Evolutionary conservation across 2,888 invertebrate species (phyloP).

Genomic region (Bombylius major): DNA sequence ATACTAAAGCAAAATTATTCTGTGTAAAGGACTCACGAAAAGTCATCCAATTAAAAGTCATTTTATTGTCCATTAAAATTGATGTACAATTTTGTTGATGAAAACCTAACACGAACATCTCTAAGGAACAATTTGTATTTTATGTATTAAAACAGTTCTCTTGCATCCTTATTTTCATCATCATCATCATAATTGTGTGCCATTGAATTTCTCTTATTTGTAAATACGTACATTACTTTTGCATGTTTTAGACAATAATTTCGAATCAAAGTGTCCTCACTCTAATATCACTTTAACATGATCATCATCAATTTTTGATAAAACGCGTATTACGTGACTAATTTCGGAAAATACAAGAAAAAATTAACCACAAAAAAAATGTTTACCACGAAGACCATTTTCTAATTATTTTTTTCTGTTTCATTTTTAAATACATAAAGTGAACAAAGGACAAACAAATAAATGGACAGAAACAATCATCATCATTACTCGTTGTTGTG

Average conservation of each 20-base stretch:
- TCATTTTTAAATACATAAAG: too few relatives aligned
- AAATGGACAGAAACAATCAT: too few relatives aligned
- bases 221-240: too few relatives aligned
- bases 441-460: too few relatives aligned
- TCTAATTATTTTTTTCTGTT: too few relatives aligned
- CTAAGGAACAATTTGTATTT: slow-evolving; percentile 3
- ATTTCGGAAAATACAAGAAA: not conserved
- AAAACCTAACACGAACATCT: slow-evolving; percentile 6
- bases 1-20: too few relatives aligned
- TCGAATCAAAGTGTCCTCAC: slow-evolving; percentile 8
- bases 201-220: not conserved
- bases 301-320: slow-evolving; percentile 9
- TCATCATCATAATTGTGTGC: not conserved
- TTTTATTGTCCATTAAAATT: slow-evolving; percentile 8
- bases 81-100: slow-evolving; percentile 6
- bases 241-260: too few relatives aligned
- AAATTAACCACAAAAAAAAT: too few relatives aligned
- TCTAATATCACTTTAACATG: slow-evolving; percentile 6
- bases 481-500: too few relatives aligned
- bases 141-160: not conserved
- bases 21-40: not conserved
- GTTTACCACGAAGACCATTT: too few relatives aligned
- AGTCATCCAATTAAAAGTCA: slow-evolving; percentile 5
- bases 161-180: not conserved
- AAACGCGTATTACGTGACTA: slow-evolving; percentile 7